phyloP scores from a whole-genome alignment of 2,797 vertebrate genomes.

The Capromys pilorides region DNA sequence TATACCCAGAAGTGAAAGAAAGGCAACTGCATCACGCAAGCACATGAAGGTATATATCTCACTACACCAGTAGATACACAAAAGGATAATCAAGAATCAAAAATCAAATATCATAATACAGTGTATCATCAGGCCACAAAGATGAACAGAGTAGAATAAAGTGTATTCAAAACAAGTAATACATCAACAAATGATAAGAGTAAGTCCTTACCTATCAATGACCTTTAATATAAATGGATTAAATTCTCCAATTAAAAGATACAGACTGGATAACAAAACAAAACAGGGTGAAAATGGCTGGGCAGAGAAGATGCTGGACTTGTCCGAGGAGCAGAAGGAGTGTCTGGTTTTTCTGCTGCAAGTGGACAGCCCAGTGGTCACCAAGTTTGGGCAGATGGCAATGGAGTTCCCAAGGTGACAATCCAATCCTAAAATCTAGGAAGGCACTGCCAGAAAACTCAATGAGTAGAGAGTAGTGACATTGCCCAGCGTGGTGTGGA shows the following conservation, averaged over 20 bases:
- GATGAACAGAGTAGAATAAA: background rate
- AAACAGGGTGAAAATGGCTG: accelerated
- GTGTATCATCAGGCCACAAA: background rate
- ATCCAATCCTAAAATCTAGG: slow-evolving; percentile 92
- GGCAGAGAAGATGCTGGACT: slow-evolving; percentile 88
- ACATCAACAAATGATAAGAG: background rate
- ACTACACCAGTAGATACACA: background rate
- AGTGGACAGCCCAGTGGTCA: slow-evolving; percentile 90
- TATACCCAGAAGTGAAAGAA: background rate
- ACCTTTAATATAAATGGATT: background rate
- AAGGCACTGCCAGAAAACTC: slow-evolving; percentile 94
- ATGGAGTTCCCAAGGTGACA: slow-evolving; percentile 93
- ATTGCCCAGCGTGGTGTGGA: slow-evolving; percentile 92
- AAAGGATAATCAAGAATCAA: background rate
- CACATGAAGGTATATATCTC: background rate
- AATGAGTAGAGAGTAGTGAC: slow-evolving; percentile 84
- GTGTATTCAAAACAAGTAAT: background rate
- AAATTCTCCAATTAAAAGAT: background rate
- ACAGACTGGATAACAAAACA: background rate
- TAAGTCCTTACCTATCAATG: background rate
- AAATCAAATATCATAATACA: background rate
- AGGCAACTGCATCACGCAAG: too few species aligned
- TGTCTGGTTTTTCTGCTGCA: slow-evolving; percentile 89
- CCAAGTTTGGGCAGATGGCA: slow-evolving; percentile 93
- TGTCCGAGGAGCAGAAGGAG: slow-evolving; percentile 92